Evolutionary conservation across 2,113 vertebrate species (phyloP), one percentile per base, ranked within the genome.

Genomic region (Calypte anna): DNA sequence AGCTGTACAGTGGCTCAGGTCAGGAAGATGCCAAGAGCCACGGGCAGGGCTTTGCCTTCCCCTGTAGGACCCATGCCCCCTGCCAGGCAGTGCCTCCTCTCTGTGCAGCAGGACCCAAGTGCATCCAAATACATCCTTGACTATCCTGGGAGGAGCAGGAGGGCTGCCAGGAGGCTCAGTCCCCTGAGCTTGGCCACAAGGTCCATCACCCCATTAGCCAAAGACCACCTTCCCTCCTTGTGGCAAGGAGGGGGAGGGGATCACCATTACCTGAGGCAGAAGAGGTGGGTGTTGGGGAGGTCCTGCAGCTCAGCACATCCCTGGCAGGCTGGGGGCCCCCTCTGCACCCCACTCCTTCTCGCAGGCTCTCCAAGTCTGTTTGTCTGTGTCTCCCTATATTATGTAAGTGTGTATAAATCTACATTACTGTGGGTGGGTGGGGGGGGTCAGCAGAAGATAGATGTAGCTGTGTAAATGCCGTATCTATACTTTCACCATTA

Each of bases 391-490:
- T 94, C 66, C 12, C 93, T 96, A 19, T 94, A 89, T 78, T 83
- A 61, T 73, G 69, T 69, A 95, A 90, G 92, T n/a, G 36, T 22
- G 31, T 68, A 74, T 76, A 89, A 96, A 82, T 94, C 82, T 96
- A 28, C 87, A 81, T 93, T 96, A 95, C 76, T 53, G 73, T 50
- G 94, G 96, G 94, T 0, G 95, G 96, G 94, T 17, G 94, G 81
- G 57, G 81, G 57, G 74, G 81, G 85, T 63, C 77, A 81, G 83
- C 36, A 22, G 91, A 87, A 76, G 88, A 70, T 98, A 97, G 95
- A 95, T 93, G 92, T 98, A 98, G 97, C 97, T 97, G 92, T 97
- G 93, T 97, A 97, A 96, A 97, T 93, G 96, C 92, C 90, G 2
- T 96, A 90, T 92, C 83, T 97, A 95, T 91, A 93, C 96, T 75